Base-by-base conservation (phyloP, 2,888 invertebrate genomes). In the Trichacis sp. region DNA sequence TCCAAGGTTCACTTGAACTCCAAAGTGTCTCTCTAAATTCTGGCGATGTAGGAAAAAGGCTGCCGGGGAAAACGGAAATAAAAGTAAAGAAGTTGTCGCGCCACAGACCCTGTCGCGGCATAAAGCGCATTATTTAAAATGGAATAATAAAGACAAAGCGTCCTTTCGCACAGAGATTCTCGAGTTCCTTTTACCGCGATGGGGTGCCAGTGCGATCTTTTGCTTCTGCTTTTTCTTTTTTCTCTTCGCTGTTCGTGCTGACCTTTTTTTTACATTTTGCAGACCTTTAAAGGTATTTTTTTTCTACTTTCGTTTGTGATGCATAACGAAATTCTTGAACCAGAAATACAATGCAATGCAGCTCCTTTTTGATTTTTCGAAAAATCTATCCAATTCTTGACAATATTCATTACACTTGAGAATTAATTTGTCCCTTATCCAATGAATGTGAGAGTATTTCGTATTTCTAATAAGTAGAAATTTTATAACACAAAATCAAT, bases 91-190 rank as follows among this genome's bases (percentile, higher is more conserved):
- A 29, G n/a, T 18, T 43, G 43, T 11, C 19, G 19, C 14, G 64
- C 59, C 60, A 36, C 50, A 43, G 57, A 57, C 57, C 43, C 56
- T 58, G 61, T 57, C 67, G 61, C 53, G 49, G 68, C 68, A 66
- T 64, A 70, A 70, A 72, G 68, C 69, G 71, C 71, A 71, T 75
- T 73, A 74, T 77, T 76, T 74, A 73, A 74, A 33, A 77, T 75
- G 70, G 75, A 77, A 76, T 73, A 74, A 77, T 77, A 73, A 77
- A 77, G 71, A 70, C 66, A 66, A 70, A 64, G 73, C 66, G 63
- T 58, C 53, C 50, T 53, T 49, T 56, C 57, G 53, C 64, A 59
- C 52, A 43, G 48, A 64, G 61, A 57, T 58, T 65, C 65, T 63
- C 62, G 42, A 69, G 68, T 69, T 68, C 59, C 66, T 61, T 57